These are phyloP conservation scores for Eumerus sabulonum DNA, from an alignment of 2,888 invertebrate genomes.

Conservation along the genomic window DNA sequence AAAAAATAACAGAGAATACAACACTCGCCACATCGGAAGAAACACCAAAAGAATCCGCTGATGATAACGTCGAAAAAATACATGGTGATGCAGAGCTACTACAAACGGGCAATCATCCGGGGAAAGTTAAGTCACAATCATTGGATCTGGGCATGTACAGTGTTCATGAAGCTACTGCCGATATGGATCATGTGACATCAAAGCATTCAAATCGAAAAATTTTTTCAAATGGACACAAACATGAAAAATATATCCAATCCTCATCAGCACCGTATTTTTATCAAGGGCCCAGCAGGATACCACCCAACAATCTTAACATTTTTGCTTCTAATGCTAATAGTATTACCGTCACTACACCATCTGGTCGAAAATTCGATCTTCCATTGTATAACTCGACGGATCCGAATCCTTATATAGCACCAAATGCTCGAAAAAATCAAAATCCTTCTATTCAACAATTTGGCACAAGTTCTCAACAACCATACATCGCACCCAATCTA, in stretches of 20 bases:
- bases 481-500: slow-evolving; percentile 76
- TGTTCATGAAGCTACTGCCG: slow-evolving; percentile 45
- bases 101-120: slow-evolving; percentile 69
- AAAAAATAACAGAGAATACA: slow-evolving; percentile 20
- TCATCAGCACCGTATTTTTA: slow-evolving; percentile 70
- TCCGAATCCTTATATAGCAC: slow-evolving; percentile 76
- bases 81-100: slow-evolving; percentile 77
- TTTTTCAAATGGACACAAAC: slow-evolving; percentile 71
- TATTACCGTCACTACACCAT: slow-evolving; percentile 74
- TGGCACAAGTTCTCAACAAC: slow-evolving; percentile 75
- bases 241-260: slow-evolving; percentile 70
- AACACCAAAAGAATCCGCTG: slow-evolving; percentile 62
- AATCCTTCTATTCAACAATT: slow-evolving; percentile 32
- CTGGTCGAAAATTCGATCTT: slow-evolving; percentile 75
- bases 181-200: slow-evolving; percentile 74
- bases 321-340: slow-evolving; percentile 28
- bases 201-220: slow-evolving; percentile 73
- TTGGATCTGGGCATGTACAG: slow-evolving; percentile 55
- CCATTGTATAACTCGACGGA: slow-evolving; percentile 74
- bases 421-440: slow-evolving; percentile 72
- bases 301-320: slow-evolving; percentile 22
- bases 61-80: slow-evolving; percentile 74
- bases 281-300: slow-evolving; percentile 68
- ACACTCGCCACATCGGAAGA: slow-evolving; percentile 39
- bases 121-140: slow-evolving; percentile 67